phyloP scores from a whole-genome alignment of 2,888 invertebrate species.

The Caenorhabditis japonica region DNA sequence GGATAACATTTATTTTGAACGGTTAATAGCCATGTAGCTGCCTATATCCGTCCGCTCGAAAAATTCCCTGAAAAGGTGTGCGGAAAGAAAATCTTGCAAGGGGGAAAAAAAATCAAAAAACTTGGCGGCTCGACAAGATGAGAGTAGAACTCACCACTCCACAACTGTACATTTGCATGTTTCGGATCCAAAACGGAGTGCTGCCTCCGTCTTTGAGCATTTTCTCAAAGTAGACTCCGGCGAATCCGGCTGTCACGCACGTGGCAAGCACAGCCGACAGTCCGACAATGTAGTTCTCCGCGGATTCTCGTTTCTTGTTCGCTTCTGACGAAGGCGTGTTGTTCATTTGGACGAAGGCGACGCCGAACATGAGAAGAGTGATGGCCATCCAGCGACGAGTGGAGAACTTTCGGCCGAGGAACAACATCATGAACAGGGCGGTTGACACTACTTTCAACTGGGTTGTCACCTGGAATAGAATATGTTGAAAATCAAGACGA shows the following conservation, averaged over 20 bases:
- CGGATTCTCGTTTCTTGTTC: constrained; percentile 24
- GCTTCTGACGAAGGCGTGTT: constrained; percentile 40
- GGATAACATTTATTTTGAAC: too few relatives aligned
- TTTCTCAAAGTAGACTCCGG: constrained; percentile 78
- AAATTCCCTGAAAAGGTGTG: too few relatives aligned
- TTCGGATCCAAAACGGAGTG: constrained; percentile 77
- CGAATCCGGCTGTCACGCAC: constrained; percentile 78
- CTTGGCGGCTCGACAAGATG: not conserved
- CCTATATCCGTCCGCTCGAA: too few relatives aligned
- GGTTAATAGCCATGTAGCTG: too few relatives aligned
- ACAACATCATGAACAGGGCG: constrained; percentile 77
- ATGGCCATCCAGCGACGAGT: constrained; percentile 75
- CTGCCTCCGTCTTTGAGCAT: constrained; percentile 77
- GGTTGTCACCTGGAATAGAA: constrained; percentile 74
- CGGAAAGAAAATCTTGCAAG: too few relatives aligned
- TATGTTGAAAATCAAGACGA: not conserved
- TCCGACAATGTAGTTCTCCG: constrained; percentile 74
- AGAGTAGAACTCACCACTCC: constrained; percentile 68
- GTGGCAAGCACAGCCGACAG: constrained; percentile 75
- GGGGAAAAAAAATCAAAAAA: too few relatives aligned
- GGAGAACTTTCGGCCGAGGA: constrained; percentile 76
- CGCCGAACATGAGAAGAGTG: constrained; percentile 75
- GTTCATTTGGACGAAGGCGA: constrained; percentile 75
- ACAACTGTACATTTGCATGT: constrained; percentile 77
- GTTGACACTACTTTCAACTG: constrained; percentile 78